Conservation (phyloP, 2,888 invertebrate species). For the Stenurella melanura region DNA sequence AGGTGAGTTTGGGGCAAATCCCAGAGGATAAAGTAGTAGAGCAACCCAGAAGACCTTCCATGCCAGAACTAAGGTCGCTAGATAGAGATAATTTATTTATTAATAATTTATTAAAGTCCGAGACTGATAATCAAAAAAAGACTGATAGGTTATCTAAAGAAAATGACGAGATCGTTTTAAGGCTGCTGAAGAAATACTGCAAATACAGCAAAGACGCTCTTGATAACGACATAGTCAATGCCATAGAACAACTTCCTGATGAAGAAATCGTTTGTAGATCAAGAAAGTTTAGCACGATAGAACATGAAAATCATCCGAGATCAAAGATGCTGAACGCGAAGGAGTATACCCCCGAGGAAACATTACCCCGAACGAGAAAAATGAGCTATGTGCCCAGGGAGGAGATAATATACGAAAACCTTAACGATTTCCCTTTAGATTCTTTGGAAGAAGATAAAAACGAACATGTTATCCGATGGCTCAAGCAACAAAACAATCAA, state of each 20-base stretch:
- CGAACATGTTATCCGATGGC: conserved; percentile 72
- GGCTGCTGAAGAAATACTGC: conserved; percentile 72
- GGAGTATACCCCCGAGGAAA: conserved; percentile 36
- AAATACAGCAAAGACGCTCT: conserved; percentile 71
- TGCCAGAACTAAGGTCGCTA: conserved; percentile 66
- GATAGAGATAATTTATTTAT: conserved; percentile 70
- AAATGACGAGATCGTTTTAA: conserved; percentile 71
- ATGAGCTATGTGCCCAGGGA: conserved; percentile 68
- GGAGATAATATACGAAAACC: conserved; percentile 71
- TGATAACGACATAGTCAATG: conserved; percentile 70
- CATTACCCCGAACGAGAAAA: conserved; percentile 63
- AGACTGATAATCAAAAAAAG: conserved; percentile 64
- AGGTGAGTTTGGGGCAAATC: conserved; percentile 66
- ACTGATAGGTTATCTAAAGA: conserved; percentile 67
- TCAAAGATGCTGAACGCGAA: conserved; percentile 37
- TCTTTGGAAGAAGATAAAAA: conserved; percentile 69
- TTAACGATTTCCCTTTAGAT: conserved; percentile 65
- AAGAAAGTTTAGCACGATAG: conserved; percentile 47
- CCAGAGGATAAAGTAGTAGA: conserved; percentile 66
- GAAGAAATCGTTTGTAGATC: conserved; percentile 50
- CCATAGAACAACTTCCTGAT: conserved; percentile 66
- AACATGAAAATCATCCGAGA: conserved; percentile 37
- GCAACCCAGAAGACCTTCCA: conserved; percentile 65
- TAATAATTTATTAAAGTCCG: conserved; percentile 71
- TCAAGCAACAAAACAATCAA: conserved; percentile 70